Percentiles rank a stretch among this genome's conserved stretches.
Evolutionary conservation across 2,113 vertebrate genomes (phyloP).

Genomic region (Puffinus mauretanicus): DNA sequence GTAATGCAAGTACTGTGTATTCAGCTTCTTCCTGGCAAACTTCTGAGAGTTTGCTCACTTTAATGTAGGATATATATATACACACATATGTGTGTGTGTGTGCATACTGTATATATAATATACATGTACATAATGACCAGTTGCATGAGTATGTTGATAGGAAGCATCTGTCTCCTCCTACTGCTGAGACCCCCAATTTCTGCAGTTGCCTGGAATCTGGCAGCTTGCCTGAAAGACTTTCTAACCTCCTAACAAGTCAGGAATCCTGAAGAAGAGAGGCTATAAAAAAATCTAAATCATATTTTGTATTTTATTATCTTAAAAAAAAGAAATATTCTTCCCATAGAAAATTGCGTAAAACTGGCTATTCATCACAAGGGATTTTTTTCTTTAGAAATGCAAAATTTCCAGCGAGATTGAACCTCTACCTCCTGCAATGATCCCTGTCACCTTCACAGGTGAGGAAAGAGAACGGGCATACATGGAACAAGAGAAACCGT

Average conservation of each 20-base stretch:
- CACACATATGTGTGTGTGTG: fast-evolving
- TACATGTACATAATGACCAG: neutral
- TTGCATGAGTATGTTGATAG: neutral
- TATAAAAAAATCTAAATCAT: neutral
- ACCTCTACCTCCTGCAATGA: neutral
- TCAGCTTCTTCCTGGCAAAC: neutral
- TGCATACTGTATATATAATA: neutral
- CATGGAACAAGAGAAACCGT: neutral
- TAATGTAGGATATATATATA: neutral
- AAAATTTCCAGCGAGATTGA: neutral
- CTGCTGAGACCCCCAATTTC: fast-evolving
- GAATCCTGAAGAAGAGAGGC: neutral
- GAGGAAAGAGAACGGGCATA: neutral
- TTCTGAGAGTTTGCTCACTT: neutral
- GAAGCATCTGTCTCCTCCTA: neutral
- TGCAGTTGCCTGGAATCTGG: neutral
- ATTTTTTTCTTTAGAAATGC: neutral
- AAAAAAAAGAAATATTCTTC: neutral
- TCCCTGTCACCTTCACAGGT: neutral
- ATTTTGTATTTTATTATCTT: neutral
- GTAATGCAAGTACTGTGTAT: neutral
- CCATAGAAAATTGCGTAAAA: neutral
- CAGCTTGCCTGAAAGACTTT: neutral
- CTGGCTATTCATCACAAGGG: neutral
- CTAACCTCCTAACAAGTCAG: neutral